phyloP scores from a whole-genome alignment of 2,797 vertebrate genomes.

The Anabacerthia variegaticeps region DNA sequence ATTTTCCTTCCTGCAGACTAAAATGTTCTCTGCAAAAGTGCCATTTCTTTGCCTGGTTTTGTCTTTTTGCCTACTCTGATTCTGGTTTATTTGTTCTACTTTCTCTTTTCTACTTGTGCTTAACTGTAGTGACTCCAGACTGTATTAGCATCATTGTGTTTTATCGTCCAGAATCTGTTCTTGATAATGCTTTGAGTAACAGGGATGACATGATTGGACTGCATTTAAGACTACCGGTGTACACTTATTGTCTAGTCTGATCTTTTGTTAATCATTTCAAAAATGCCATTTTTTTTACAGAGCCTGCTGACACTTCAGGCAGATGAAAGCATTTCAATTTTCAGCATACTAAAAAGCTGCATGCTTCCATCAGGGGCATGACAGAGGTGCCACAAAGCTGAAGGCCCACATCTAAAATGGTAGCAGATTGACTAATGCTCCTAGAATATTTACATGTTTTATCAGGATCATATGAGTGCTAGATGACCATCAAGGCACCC shows the following conservation, averaged over 20 bases:
- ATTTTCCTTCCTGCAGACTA: background rate
- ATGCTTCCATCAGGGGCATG: background rate
- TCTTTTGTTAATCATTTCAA: background rate
- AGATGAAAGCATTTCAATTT: background rate
- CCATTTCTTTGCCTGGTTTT: background rate
- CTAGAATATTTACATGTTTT: background rate
- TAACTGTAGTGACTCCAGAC: background rate
- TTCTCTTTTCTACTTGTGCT: background rate
- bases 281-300: background rate
- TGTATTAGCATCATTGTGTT: background rate
- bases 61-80: background rate
- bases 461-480: background rate
- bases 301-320: background rate
- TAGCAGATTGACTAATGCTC: background rate
- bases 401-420: background rate
- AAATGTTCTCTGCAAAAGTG: background rate
- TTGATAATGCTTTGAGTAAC: background rate
- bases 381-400: background rate
- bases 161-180: background rate
- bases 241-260: background rate
- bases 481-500: background rate
- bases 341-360: background rate
- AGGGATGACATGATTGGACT: background rate
- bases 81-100: background rate
- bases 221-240: background rate